These are phyloP conservation scores for Luehdorfia chinensis DNA, from an alignment of 1,140 invertebrate genomes.

Conservation along the genomic window DNA sequence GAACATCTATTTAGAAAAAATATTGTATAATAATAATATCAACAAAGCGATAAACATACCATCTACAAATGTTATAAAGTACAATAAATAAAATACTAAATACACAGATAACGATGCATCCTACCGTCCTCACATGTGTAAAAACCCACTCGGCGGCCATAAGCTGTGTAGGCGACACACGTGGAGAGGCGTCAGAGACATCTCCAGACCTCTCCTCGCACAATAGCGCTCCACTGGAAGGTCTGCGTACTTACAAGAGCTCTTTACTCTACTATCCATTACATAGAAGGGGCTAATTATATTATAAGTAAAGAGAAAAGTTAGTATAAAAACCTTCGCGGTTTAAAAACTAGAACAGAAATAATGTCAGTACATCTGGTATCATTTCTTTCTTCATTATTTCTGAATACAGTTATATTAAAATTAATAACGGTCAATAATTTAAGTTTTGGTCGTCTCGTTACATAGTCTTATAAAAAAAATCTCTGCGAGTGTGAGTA, in stretches of 20 bases:
- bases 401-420: too few relatives aligned
- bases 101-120: conserved; percentile 2
- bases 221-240: conserved; percentile 29
- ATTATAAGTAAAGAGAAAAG: not conserved
- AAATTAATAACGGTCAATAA: too few relatives aligned
- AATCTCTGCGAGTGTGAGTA: too few relatives aligned
- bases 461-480: too few relatives aligned
- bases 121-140: not conserved
- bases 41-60: too few relatives aligned
- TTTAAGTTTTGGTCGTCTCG: too few relatives aligned
- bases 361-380: not conserved
- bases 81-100: too few relatives aligned
- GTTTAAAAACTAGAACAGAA: not conserved
- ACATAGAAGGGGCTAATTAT: conserved; percentile 4
- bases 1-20: too few relatives aligned
- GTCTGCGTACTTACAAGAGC: conserved; percentile 12
- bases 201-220: conserved; percentile 38
- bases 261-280: conserved; percentile 3
- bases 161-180: conserved; percentile 29
- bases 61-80: too few relatives aligned
- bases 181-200: conserved; percentile 35
- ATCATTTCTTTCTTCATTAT: not conserved
- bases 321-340: not conserved
- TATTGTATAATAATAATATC: too few relatives aligned
- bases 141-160: conserved; percentile 18